Percentiles rank a stretch among this genome's conserved stretches.
These are phyloP conservation scores for Oxyura jamaicensis DNA, from an alignment of 2,113 vertebrate species.

Conservation along the genomic window DNA sequence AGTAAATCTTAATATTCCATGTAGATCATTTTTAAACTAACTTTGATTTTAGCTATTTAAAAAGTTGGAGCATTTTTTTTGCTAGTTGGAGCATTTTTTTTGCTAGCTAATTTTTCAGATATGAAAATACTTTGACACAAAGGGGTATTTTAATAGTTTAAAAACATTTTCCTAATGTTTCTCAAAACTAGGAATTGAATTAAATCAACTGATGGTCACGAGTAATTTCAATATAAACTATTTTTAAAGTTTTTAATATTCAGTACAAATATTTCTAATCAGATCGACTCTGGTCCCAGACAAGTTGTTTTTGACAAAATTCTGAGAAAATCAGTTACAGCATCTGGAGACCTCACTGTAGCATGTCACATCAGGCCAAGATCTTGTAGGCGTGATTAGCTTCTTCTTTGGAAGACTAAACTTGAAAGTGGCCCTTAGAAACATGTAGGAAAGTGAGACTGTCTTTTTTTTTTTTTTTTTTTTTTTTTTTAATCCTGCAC, in stretches of 20 bases:
- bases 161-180: neutral
- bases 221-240: neutral
- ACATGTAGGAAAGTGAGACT: neutral
- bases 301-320: neutral
- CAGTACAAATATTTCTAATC: neutral
- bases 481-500: no score
- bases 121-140: constrained; percentile 1
- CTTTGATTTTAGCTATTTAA: neutral
- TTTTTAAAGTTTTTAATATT: neutral
- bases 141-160: neutral
- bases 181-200: neutral
- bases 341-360: accelerated
- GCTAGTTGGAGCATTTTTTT: neutral
- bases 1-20: neutral
- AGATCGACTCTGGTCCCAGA: neutral
- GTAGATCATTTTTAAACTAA: neutral
- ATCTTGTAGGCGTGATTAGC: neutral
- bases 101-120: neutral
- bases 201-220: neutral
- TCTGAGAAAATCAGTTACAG: neutral
- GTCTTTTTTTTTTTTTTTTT: accelerated
- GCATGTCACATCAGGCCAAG: neutral
- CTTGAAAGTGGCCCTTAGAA: neutral
- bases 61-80: neutral
- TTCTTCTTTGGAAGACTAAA: neutral